phyloP scores from a whole-genome alignment of 2,888 invertebrate species.

The Sicus ferrugineus region DNA sequence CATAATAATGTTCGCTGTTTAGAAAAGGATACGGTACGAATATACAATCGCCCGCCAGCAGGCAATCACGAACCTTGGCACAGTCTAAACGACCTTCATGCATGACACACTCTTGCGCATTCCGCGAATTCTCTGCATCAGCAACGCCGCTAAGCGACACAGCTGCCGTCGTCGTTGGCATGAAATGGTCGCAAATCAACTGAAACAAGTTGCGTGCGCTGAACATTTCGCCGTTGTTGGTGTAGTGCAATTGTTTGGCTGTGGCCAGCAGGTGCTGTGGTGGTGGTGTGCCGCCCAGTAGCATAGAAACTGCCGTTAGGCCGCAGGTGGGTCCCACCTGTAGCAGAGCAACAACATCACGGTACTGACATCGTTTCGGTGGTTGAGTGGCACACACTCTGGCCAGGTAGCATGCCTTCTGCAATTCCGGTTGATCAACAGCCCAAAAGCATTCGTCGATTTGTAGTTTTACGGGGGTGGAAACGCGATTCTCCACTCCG shows the following conservation, averaged over 20 bases:
- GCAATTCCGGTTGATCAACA: constrained; percentile 67
- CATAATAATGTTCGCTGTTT: constrained; percentile 18
- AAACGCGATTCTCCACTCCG: not conserved
- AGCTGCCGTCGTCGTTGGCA: constrained; percentile 25
- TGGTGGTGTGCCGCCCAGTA: constrained; percentile 70
- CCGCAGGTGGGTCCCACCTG: constrained; percentile 82
- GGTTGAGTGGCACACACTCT: constrained; percentile 66
- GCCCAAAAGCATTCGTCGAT: constrained; percentile 69
- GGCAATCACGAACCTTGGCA: constrained; percentile 61
- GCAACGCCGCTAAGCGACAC: constrained; percentile 6
- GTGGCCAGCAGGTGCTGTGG: constrained; percentile 69
- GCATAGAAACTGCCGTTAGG: constrained; percentile 85
- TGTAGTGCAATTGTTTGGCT: constrained; percentile 73
- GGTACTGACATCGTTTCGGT: constrained; percentile 67
- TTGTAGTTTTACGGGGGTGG: not conserved
- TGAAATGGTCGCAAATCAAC: constrained; percentile 52
- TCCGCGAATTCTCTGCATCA: constrained; percentile 1
- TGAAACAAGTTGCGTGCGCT: constrained; percentile 76
- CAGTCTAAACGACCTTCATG: constrained; percentile 64
- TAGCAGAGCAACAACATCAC: constrained; percentile 53
- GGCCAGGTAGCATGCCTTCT: constrained; percentile 69
- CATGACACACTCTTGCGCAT: constrained; percentile 50
- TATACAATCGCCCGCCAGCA: constrained; percentile 63
- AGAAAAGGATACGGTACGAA: constrained; percentile 68
- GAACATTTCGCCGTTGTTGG: constrained; percentile 90